phyloP scores from a whole-genome alignment of 2,888 invertebrate genomes.

The Agrypnus murinus region DNA sequence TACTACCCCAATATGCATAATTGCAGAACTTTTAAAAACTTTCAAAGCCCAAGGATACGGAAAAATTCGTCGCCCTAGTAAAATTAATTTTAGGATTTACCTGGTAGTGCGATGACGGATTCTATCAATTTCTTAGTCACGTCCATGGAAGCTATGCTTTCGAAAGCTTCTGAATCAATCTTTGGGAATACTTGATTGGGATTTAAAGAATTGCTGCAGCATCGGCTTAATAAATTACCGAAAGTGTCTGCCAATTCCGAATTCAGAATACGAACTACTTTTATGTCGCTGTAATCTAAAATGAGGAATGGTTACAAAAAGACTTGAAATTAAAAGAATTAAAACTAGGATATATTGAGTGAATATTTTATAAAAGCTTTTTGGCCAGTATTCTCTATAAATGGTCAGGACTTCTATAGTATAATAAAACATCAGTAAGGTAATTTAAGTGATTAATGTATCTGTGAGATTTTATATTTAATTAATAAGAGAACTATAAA shows the following conservation, averaged over 20 bases:
- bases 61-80: slow-evolving; percentile 6
- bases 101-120: slow-evolving; percentile 74
- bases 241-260: slow-evolving; percentile 93
- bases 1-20: slow-evolving; percentile 1
- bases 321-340: too few relatives aligned
- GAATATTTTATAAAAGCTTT: too few relatives aligned
- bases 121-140: slow-evolving; percentile 75
- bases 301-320: too few relatives aligned
- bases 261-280: slow-evolving; percentile 85
- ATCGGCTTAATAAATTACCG: slow-evolving; percentile 91
- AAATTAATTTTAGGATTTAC: slow-evolving; percentile 67
- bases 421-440: too few relatives aligned
- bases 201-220: slow-evolving; percentile 86
- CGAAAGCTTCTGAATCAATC: slow-evolving; percentile 72
- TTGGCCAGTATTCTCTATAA: too few relatives aligned
- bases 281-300: slow-evolving; percentile 88
- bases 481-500: too few relatives aligned
- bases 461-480: too few relatives aligned
- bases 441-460: too few relatives aligned
- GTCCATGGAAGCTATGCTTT: slow-evolving; percentile 69
- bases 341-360: too few relatives aligned
- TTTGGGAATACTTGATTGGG: slow-evolving; percentile 83
- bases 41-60: background rate
- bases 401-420: too few relatives aligned
- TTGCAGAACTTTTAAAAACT: background rate